These are phyloP conservation scores for Mythimna lalbum DNA, from an alignment of 2,888 invertebrate genomes.

Conservation along the genomic window DNA sequence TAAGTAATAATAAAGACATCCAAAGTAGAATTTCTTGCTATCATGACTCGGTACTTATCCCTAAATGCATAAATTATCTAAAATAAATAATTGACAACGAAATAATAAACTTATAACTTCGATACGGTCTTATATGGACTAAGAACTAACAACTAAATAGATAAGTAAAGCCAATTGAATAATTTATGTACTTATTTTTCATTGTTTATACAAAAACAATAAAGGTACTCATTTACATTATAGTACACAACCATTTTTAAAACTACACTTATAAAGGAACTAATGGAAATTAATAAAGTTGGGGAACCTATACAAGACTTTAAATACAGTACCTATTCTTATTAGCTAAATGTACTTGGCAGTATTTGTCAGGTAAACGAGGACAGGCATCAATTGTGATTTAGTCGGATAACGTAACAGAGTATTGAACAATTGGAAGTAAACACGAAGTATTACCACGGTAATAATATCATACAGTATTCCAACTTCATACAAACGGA, in stretches of 20 bases:
- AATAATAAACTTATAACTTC: slow-evolving; percentile 55
- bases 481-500: too few species aligned
- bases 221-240: slow-evolving; percentile 44
- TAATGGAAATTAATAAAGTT: slow-evolving; percentile 38
- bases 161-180: slow-evolving; percentile 52
- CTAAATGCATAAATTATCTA: slow-evolving; percentile 55
- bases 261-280: slow-evolving; percentile 58
- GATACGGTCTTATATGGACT: slow-evolving; percentile 41
- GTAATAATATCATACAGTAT: too few species aligned
- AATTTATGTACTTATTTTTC: slow-evolving; percentile 33
- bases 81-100: slow-evolving; percentile 67
- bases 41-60: slow-evolving; percentile 1
- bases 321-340: slow-evolving; percentile 13
- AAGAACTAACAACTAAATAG: slow-evolving; percentile 44
- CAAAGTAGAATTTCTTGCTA: slow-evolving; percentile 17
- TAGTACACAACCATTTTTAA: slow-evolving; percentile 64
- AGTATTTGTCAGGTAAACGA: slow-evolving; percentile 34
- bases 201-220: slow-evolving; percentile 35
- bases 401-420: slow-evolving; percentile 26
- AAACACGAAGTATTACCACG: slow-evolving; percentile 9
- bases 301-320: slow-evolving; percentile 32
- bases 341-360: slow-evolving; percentile 35
- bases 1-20: slow-evolving; percentile 26
- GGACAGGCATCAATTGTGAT: slow-evolving; percentile 21
- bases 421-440: slow-evolving; percentile 29